Conservation (phyloP, 2,888 invertebrate species). For the Mystacides longicornis region DNA sequence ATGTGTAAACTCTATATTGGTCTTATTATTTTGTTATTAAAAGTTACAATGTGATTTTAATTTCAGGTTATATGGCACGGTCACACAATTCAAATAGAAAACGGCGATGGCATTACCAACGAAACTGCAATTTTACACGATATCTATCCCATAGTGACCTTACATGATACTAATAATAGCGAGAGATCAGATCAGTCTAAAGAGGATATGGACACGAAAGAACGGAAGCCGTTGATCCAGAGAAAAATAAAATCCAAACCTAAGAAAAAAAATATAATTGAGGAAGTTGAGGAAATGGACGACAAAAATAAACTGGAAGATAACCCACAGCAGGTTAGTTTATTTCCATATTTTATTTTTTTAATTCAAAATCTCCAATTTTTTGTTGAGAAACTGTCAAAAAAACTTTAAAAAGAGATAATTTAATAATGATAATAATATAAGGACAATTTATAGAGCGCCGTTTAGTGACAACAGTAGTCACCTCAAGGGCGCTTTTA, state of each 20-base stretch:
- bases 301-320: slow-evolving; percentile 63
- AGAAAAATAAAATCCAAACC: slow-evolving; percentile 42
- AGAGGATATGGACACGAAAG: slow-evolving; percentile 35
- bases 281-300: slow-evolving; percentile 43
- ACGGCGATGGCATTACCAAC: slow-evolving; percentile 34
- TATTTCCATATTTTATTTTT: not conserved
- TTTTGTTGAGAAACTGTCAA: no score
- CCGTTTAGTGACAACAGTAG: no score
- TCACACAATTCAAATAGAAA: slow-evolving; percentile 56
- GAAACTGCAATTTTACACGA: slow-evolving; percentile 25
- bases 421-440: no score
- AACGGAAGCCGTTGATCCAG: slow-evolving; percentile 41
- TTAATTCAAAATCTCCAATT: not conserved
- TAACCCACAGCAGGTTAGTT: slow-evolving; percentile 51
- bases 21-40: no score
- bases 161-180: slow-evolving; percentile 29
- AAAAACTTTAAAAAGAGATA: no score
- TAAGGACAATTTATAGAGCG: no score
- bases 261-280: slow-evolving; percentile 46
- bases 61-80: slow-evolving; percentile 60
- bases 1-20: no score
- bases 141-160: slow-evolving; percentile 22
- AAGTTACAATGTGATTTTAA: no score
- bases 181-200: slow-evolving; percentile 33
- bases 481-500: no score